Evolutionary conservation across 2,888 invertebrate genomes (phyloP), one percentile per base, ranked within the genome.

Genomic region (Ypsolopha scabrella): DNA sequence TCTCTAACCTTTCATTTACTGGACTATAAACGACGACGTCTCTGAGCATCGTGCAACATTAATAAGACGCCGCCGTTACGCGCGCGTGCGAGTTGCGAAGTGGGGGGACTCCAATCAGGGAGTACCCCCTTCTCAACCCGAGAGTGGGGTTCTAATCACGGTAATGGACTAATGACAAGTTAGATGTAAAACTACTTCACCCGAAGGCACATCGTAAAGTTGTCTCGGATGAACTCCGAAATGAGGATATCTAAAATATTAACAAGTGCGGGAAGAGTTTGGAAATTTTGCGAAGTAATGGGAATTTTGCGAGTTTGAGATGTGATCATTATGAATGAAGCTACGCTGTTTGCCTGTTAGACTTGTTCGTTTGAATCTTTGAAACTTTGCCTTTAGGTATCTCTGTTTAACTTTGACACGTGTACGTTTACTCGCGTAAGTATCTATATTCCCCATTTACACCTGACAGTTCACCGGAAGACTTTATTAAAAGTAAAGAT

Each of bases 151-250:
- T 41, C 73, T 77, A 79, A 81, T 82, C 77, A 75, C 66, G 58
- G 67, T 80, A 80, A 82, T 81, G 75, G 82, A 80, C 71, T 73
- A 76, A 76, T 75, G 72, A 78, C 75, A 77, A 78, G 72, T 76
- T 74, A 66, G 61, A 61, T 60, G 56, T 55, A 58, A 60, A 73
- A 73, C 70, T 72, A 67, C 65, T 63, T 56, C 59, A 38, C 50
- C 4, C 54, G 56, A 53, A 52, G 58, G 58, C 55, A 52, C 54
- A 57, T 52, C 55, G 57, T 60, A 62, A 73, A 74, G 68, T 73
- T 64, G 45, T 61, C 59, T 57, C 56, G 56, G n/a, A 38, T 46
- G 34, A 46, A 46, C 24, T 24, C 55, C 53, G 51, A 56, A 58
- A 58, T 55, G 60, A 56, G 60, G 53, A 58, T 58, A 55, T 61